phyloP scores from a whole-genome alignment of 2,888 invertebrate genomes.

The Orthosia gothica region DNA sequence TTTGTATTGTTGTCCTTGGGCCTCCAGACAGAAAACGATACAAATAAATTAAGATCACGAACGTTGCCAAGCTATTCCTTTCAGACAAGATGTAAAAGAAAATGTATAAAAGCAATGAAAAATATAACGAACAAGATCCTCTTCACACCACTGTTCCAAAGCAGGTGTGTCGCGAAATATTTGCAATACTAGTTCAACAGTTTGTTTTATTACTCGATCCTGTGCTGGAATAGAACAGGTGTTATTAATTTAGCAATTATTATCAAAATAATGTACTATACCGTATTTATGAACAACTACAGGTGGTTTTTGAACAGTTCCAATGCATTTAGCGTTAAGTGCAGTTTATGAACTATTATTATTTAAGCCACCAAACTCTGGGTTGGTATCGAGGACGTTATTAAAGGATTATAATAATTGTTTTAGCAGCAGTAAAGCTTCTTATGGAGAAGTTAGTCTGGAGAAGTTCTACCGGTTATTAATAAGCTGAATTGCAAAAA shows the following conservation, averaged over 20 bases:
- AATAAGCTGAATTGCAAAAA: neutral
- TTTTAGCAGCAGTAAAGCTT: neutral
- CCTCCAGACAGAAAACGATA: too few species aligned
- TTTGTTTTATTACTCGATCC: constrained; percentile 36
- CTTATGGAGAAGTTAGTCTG: neutral
- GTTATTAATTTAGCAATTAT: constrained; percentile 41
- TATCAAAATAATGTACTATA: constrained; percentile 5
- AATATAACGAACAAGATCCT: neutral
- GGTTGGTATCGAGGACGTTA: neutral
- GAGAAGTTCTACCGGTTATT: neutral
- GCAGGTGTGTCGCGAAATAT: constrained; percentile 39
- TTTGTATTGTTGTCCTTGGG: fast-evolving
- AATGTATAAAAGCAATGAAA: neutral
- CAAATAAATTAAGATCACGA: too few species aligned
- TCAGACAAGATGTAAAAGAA: neutral
- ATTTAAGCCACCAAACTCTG: neutral
- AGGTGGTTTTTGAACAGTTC: constrained; percentile 27
- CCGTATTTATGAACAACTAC: constrained; percentile 18
- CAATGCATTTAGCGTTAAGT: constrained; percentile 1
- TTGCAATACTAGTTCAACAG: constrained; percentile 35
- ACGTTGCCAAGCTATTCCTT: neutral
- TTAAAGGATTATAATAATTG: neutral
- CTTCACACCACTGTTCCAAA: constrained; percentile 43
- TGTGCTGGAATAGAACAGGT: constrained; percentile 23
- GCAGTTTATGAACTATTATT: constrained; percentile 12